Conservation (phyloP, 2,888 invertebrate species). For the Thalpophila matura region DNA sequence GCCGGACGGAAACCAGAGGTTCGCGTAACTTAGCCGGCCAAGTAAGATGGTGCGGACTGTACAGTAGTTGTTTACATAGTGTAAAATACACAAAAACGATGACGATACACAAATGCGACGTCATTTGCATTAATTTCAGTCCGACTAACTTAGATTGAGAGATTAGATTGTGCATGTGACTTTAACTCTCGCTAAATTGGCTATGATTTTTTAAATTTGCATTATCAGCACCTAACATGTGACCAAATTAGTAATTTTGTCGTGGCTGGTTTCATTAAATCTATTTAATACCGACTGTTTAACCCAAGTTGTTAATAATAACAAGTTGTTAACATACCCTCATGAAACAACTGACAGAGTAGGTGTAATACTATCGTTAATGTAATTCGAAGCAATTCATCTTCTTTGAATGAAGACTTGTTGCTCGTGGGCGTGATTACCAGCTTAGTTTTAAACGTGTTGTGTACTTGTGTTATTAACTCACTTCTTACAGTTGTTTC, state of each 20-base stretch:
- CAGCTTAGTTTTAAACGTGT: conserved; percentile 13
- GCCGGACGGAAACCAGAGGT: too few relatives aligned
- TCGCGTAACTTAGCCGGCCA: too few relatives aligned
- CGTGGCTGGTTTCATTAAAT: conserved; percentile 33
- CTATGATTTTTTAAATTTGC: neutral
- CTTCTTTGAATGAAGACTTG: conserved; percentile 42
- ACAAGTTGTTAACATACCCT: too few relatives aligned
- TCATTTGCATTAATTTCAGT: too few relatives aligned
- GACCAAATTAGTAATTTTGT: conserved; percentile 23
- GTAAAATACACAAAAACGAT: too few relatives aligned
- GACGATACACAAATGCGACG: too few relatives aligned
- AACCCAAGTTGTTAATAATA: conserved; percentile 28
- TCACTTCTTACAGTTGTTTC: neutral
- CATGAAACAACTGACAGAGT: conserved; percentile 33
- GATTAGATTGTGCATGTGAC: too few relatives aligned
- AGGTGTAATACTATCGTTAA: conserved; percentile 31
- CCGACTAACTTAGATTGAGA: too few relatives aligned
- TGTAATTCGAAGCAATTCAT: conserved; percentile 38
- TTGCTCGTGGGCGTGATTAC: conserved; percentile 45
- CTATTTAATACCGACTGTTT: conserved; percentile 32
- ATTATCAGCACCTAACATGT: neutral
- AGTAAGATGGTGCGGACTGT: too few relatives aligned
- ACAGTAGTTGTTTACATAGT: too few relatives aligned
- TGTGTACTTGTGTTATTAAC: conserved; percentile 15
- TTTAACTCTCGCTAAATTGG: too few relatives aligned